A percentile compares a stretch with the other conserved stretches of the same genome.
phyloP scores from a whole-genome alignment of 2,113 vertebrate genomes.

The Oceanodroma tethys region DNA sequence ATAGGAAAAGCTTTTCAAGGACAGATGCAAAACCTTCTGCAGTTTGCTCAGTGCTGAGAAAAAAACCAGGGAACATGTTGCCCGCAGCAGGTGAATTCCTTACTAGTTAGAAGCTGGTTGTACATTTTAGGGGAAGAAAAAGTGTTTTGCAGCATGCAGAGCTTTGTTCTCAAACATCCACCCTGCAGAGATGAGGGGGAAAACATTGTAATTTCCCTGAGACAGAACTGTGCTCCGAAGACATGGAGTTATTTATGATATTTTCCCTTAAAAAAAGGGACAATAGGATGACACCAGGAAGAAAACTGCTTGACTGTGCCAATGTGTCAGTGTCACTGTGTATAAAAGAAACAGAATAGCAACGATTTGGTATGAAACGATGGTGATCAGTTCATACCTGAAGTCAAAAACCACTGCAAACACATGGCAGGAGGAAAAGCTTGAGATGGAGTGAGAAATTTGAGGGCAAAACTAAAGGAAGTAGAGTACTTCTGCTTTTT shows the following conservation, averaged over 20 bases:
- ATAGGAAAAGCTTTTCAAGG: background rate
- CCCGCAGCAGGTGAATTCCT: background rate
- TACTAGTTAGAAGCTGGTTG: background rate
- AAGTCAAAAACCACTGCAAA: background rate
- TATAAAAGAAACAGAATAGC: background rate
- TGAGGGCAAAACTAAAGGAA: background rate
- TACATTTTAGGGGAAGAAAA: background rate
- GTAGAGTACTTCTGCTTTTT: background rate
- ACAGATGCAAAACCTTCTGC: background rate
- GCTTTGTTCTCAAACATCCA: background rate
- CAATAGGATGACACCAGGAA: background rate
- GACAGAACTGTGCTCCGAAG: background rate
- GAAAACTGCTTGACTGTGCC: background rate
- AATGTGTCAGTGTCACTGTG: rapidly evolving
- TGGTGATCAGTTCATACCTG: background rate
- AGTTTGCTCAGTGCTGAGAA: background rate
- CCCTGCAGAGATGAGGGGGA: background rate
- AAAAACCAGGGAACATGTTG: rapidly evolving
- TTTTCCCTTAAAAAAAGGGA: background rate
- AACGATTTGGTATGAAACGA: background rate
- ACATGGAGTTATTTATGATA: background rate
- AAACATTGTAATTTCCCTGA: background rate
- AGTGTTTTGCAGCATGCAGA: background rate
- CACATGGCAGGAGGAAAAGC: background rate
- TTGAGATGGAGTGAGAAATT: background rate